Evolutionary conservation across 2,797 vertebrate genomes (phyloP), one percentile per base, ranked within the genome.

Genomic region (Tinamus major): DNA sequence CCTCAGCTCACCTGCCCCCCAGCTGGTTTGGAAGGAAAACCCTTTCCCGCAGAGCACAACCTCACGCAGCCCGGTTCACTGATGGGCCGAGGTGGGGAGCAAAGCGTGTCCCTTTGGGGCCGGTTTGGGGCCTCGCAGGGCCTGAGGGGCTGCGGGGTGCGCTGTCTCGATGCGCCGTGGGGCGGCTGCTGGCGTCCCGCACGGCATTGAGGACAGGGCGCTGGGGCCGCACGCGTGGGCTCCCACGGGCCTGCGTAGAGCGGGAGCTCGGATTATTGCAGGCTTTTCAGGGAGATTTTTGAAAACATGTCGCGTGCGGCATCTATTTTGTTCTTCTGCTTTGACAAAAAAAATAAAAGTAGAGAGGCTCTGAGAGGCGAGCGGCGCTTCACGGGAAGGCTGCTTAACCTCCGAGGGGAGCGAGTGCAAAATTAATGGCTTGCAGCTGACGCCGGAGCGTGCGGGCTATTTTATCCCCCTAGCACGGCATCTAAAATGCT

Each of bases 231-330:
- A 6, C 41, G 14, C 41, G 15, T 15, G 41, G 15, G 46, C 10
- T 9, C 46, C 46, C 21, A 9, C 10, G 21, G 46, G 46, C 20
- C 96, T 97, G 97, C 97, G 95, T 96, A 95, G 96, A 95, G 96
- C 92, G 95, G 91, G 96, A 97, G 93, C 96, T 93, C 78, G 63
- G 95, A 97, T 97, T 96, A 97, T 95, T 96, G 96, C 65, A 90
- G 96, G 94, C 95, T 98, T 97, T 95, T 97, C 26, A 35, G 93
- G 92, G 95, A 96, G 97, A 77, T 97, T 94, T 95, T 97, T 88
- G 95, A 95, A 96, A 96, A 94, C 19, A 63, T 80, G 6, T 82
- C 49, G 33, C 29, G 15, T 63, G 39, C 35, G 16, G 84, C 11
- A 15, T 81, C 77, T 14, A 68, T 90, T 95, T 90, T 71, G 63